Base-by-base conservation (phyloP, 2,888 invertebrate genomes). In the Nomada hirtipes region DNA sequence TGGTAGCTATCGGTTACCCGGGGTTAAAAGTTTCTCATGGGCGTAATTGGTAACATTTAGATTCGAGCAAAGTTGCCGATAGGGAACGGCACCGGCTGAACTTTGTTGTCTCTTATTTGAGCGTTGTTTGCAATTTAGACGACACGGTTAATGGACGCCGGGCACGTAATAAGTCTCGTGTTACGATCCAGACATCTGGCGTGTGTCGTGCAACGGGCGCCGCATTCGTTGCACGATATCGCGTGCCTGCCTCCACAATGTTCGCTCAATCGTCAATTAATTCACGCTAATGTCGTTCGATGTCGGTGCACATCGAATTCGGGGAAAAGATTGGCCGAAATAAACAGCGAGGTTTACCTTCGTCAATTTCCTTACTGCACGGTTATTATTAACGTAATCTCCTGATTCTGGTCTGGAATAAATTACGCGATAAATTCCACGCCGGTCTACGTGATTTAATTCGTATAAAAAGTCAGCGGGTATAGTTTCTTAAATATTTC, bases 11-110 rank as follows among this genome's bases (percentile, higher is more conserved):
- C 53, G 70, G 76, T 64, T 64, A 73, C 59, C 61, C 76, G 50
- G 73, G 69, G 65, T 86, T 79, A 76, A 86, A 86, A 84, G 76
- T 84, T 86, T 61, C 26, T 71, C 73, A 11, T 23, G 11, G 18
- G 65, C n/a, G 83, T 90, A 90, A 90, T 90, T 90, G 86, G 85
- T 82, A 80, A 83, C 86, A 87, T 89, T 90, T 89, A 86, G 88
- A 84, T 89, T 79, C 77, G 57, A 71, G 53, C 72, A 77, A 89
- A 87, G 79, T 87, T 88, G 84, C 85, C 84, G 87, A 82, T 79
- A 67, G 64, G 36, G 36, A 42, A 50, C 20, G 70, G 9, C 23
- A 50, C 50, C 10, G 13, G 29, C 7, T 11, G 11, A 55, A 69
- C 72, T 82, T 72, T 86, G 23, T 84, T 70, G 82, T 83, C 80